Evolutionary conservation across 2,113 vertebrate species (phyloP), one percentile per base, ranked within the genome.

Genomic region (Barbus barbus): DNA sequence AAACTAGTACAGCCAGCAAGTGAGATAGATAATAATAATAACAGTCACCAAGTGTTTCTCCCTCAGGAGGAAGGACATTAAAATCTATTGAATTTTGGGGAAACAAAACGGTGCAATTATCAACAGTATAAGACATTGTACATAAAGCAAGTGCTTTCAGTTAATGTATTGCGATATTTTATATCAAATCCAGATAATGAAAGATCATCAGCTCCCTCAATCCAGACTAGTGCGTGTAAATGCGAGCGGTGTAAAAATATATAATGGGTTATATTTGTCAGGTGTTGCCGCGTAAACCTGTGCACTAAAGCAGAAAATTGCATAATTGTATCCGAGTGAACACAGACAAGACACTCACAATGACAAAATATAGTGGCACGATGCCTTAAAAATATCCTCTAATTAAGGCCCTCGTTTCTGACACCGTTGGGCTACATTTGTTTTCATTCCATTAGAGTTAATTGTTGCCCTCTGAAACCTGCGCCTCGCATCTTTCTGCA

Each of bases 1-100:
- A 88, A 84, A 83, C 48, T 77, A 88, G 73, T 83, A 87, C 85
- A 90, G 84, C 31, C 76, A 78, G 83, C 85, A 89, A 87, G 80
- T 82, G 77, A 91, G 87, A 86, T 22, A 44, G 24, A 80, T 86
- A 88, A 33, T 86, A 86, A 67, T 86, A 88, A 85, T 95, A 95
- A 95, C 93, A 95, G 94, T 95, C 93, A 91, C 85, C 87, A 89
- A 90, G 88, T 87, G 86, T 86, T 4, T 88, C 90, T 88, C 82
- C 85, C 77, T 82, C 36, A 26, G 20, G 56, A 51, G 22, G 78
- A 92, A 81, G 85, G 88, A 85, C 86, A 91, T 71, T 85, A 51
- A 84, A 38, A 61, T 84, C 81, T 74, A 81, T 81, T 88, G 84
- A 53, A 83, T 90, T 85, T 86, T 75, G 89, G 85, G 72, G 44